Evolutionary conservation across 1,140 invertebrate species (phyloP).

Genomic region (Achatina immaculata): DNA sequence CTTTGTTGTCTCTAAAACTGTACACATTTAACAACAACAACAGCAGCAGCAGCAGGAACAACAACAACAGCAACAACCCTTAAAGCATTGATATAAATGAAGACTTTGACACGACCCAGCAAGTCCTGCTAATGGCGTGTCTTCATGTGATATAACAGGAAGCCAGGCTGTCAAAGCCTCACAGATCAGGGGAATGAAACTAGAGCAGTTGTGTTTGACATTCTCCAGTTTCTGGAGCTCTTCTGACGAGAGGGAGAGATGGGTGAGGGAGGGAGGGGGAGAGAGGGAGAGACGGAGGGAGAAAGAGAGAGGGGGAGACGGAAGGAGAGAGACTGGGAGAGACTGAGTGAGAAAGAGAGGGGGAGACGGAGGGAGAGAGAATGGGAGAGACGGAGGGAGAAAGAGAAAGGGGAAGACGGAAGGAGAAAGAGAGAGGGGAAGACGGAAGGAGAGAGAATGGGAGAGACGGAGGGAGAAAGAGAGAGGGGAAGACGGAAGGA

Average conservation of each 20-base stretch:
- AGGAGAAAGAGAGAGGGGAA: background rate
- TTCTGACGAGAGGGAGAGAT: background rate
- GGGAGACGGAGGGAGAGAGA: background rate
- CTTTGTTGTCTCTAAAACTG: too few relatives aligned
- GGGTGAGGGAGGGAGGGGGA: background rate
- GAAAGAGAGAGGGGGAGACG: background rate
- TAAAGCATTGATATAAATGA: too few relatives aligned
- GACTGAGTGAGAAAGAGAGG: background rate
- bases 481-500: background rate
- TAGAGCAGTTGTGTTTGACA: too few relatives aligned
- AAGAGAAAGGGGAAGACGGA: background rate
- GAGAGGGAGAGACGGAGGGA: background rate
- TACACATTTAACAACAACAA: too few relatives aligned
- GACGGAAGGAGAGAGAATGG: background rate
- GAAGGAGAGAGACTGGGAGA: background rate
- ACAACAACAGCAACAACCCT: too few relatives aligned
- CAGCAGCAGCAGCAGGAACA: too few relatives aligned
- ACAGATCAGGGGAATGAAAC: too few relatives aligned
- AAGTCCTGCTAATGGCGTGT: too few relatives aligned
- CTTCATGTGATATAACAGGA: too few relatives aligned
- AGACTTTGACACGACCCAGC: too few relatives aligned
- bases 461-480: background rate
- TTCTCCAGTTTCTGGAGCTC: too few relatives aligned
- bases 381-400: background rate
- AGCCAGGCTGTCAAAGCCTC: too few relatives aligned